A percentile compares a stretch with the other conserved stretches of the same genome.
These are phyloP conservation scores for Leucopsar rothschildi DNA, from an alignment of 2,113 vertebrate genomes.

Conservation along the genomic window DNA sequence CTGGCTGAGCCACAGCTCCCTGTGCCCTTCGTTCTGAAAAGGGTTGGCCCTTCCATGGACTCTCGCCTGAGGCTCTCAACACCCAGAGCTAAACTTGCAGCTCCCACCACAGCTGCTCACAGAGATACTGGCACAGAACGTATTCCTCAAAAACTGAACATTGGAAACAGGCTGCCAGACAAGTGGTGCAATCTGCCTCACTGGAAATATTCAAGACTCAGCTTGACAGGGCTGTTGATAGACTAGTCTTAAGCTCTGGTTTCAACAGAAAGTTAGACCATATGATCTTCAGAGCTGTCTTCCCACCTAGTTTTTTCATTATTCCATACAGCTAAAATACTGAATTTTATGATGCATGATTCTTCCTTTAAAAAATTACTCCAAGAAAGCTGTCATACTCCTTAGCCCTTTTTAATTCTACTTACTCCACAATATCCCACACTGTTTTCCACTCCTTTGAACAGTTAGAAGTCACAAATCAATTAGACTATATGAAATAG, in stretches of 20 bases:
- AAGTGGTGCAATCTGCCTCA: background rate
- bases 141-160: background rate
- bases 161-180: background rate
- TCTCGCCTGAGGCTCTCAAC: background rate
- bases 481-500: background rate
- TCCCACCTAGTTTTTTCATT: background rate
- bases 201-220: background rate
- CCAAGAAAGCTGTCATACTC: background rate
- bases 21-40: background rate
- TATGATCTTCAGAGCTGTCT: background rate
- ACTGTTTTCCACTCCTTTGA: background rate
- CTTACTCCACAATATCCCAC: background rate
- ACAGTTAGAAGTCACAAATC: background rate
- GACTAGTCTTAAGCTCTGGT: background rate
- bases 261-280: background rate
- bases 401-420: background rate
- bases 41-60: background rate
- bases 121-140: background rate
- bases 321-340: background rate
- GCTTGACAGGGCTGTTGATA: background rate
- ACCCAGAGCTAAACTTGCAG: background rate
- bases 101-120: background rate
- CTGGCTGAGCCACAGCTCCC: background rate
- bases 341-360: background rate
- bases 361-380: background rate